Base-by-base conservation (phyloP, 2,113 vertebrate species). In the Laterallus jamaicensis region DNA sequence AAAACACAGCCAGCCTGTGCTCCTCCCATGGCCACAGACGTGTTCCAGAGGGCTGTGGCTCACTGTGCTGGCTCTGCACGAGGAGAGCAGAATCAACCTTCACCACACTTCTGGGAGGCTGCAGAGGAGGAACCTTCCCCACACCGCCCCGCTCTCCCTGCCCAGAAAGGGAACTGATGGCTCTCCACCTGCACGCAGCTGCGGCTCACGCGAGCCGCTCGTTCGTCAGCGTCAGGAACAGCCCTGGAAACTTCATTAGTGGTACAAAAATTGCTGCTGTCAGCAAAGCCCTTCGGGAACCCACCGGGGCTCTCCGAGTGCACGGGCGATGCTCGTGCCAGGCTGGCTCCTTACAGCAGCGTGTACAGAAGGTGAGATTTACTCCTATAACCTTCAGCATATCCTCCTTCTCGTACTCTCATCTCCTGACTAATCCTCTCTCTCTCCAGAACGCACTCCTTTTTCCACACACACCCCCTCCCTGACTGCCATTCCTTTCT, bases 11-110 rank as follows among this genome's bases (percentile, higher is more conserved):
- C 84, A 86, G 11, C 21, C 39, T 21, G 54, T 11, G 8, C 88
- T 39, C 81, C 68, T 64, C n/a, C 37, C 11, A 0, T 1, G 2
- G 62, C 12, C 19, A 11, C 0, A 3, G 11, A 5, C 1, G 0
- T 3, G 9, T 19, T 49, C 44, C 8, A 35, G 44, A 50, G 37
- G 29, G 58, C 10, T 47, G 12, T 0, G 17, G 31, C 32, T 81
- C 68, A 5, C n/a, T 8, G 59, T 8, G 15, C 22, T 44, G 50
- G 15, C 19, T 56, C 80, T 37, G 47, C 50, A 15, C 2, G 0
- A 58, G 64, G 55, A 26, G 29, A 21, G 28, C 22, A 1, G 10
- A 58, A 26, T 3, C 31, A 50, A 95, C 74, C 50, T 18, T 19
- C 15, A 5, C 10, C 50, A 69, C 1, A 4, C 31, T 10, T 49